phyloP scores from a whole-genome alignment of 2,797 vertebrate species.

The Coregonus suidteri region DNA sequence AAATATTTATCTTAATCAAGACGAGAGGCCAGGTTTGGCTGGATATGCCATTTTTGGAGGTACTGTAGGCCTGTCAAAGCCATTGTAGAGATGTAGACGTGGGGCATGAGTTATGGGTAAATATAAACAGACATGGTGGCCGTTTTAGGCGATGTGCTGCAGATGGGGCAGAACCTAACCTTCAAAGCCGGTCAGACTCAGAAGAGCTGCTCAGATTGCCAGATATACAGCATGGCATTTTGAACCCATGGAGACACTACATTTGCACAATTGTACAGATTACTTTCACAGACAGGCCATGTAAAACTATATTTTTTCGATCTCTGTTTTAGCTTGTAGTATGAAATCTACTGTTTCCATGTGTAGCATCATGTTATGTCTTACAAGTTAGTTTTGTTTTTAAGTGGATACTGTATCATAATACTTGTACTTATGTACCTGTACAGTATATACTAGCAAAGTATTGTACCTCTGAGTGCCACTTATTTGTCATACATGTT shows the following conservation, averaged over 20 bases:
- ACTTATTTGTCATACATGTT: too few species aligned
- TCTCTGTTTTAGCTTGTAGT: neutral
- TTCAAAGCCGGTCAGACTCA: neutral
- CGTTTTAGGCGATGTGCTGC: neutral
- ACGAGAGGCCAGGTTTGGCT: constrained; percentile 9
- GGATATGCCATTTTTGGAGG: neutral
- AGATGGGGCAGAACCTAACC: neutral
- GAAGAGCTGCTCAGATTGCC: constrained; percentile 1
- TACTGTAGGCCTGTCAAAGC: constrained; percentile 1
- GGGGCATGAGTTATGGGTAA: neutral
- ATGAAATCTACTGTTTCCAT: neutral
- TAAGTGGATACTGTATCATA: neutral
- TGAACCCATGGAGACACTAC: neutral
- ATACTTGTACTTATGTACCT: neutral
- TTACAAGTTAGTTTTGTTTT: neutral
- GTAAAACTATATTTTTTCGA: neutral
- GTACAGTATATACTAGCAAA: neutral
- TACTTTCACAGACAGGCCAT: neutral
- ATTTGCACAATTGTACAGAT: neutral
- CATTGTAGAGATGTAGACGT: constrained; percentile 1
- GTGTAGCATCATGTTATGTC: neutral
- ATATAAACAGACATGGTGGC: neutral
- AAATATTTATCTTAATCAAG: constrained; percentile 7
- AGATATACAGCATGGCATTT: constrained; percentile 6
- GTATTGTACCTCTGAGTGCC: neutral